Evolutionary conservation across 1,140 invertebrate genomes (phyloP).

Genomic region (Pseudoatta argentina): DNA sequence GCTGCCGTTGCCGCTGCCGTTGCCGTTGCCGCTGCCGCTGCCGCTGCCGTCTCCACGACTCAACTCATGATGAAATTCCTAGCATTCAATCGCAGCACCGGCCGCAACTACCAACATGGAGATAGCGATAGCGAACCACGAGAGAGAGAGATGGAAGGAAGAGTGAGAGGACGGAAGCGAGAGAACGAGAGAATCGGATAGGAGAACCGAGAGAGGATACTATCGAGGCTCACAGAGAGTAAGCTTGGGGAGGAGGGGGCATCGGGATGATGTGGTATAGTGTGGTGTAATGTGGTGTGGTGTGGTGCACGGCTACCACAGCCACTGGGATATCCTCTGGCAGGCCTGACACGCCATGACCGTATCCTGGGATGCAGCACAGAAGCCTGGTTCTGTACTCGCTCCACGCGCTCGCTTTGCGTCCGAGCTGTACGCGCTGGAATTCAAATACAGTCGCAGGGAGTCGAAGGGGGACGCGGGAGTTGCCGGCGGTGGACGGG

Average conservation of each 20-base stretch:
- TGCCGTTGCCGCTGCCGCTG: slow-evolving; percentile 38
- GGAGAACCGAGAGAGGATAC: slow-evolving; percentile 12
- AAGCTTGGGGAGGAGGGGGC: slow-evolving; percentile 9
- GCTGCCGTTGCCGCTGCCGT: neutral
- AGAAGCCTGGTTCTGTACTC: slow-evolving; percentile 60
- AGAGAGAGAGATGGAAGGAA: neutral
- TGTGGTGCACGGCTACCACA: slow-evolving; percentile 61
- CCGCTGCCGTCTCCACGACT: slow-evolving; percentile 80
- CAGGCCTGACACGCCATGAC: slow-evolving; percentile 64
- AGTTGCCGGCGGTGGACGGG: slow-evolving; percentile 69
- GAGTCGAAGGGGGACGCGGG: slow-evolving; percentile 40
- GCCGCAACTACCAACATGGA: slow-evolving; percentile 80
- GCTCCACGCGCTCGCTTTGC: slow-evolving; percentile 58
- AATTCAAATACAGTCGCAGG: slow-evolving; percentile 78
- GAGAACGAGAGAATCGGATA: slow-evolving; percentile 30
- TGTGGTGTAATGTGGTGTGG: slow-evolving; percentile 5
- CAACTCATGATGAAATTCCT: slow-evolving; percentile 87
- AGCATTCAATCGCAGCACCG: slow-evolving; percentile 86
- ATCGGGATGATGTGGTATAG: slow-evolving; percentile 9
- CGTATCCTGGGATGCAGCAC: slow-evolving; percentile 53
- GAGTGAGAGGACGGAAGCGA: neutral
- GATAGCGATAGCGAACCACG: slow-evolving; percentile 28
- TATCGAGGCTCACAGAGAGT: slow-evolving; percentile 30
- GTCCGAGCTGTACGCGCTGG: slow-evolving; percentile 74
- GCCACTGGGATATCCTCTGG: slow-evolving; percentile 62